Base-by-base conservation (phyloP, 2,797 vertebrate species). In the Hemibagrus guttatus region DNA sequence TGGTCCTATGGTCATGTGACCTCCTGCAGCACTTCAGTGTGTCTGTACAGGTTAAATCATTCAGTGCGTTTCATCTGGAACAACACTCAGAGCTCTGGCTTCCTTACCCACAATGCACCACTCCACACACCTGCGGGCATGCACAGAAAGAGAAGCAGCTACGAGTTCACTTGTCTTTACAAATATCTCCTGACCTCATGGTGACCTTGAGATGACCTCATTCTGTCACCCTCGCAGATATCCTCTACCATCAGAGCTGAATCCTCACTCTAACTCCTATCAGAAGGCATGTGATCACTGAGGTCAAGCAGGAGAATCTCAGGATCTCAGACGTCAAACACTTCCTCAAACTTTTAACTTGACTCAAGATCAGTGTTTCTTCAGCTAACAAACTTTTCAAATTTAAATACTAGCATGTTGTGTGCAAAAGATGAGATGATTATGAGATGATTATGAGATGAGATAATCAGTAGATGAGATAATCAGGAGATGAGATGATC, bases 171-270 rank as follows among this genome's bases (percentile, higher is more conserved):
- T 76, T 14, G n/a, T 54, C 74, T 23, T 72, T 28, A 75, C 26
- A 75, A 75, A 76, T 49, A 52, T 76, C 74, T 76, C 49, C 49
- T 35, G 66, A 68, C 66, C 66, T 35, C 66, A 7, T 35, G 46
- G 46, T 8, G 46, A 49, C 46, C 46, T 49, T 49, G 46, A 49
- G 5, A 49, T 49, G 46, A 49, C 46, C 46, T 49, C 46, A 49
- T 49, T 76, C 49, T 54, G 26, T 28, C 72, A 75, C 17, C 74
- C 26, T 52, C 6, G 26, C 14, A 19, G n/a, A 76, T 4, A 54
- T 76, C 49, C 6, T 76, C 74, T 52, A 6, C 49, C 8, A 26
- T 76, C 74, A 76, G 49, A 76, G n/a, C 74, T 8, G 16, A 76
- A 28, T 9, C 3, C 46, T n/a, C 26, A 6, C 49, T 76, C n/a